A percentile compares a stretch with the other conserved stretches of the same genome.
Conservation (phyloP, 2,113 vertebrate species). For the Lepisosteus osseus region DNA sequence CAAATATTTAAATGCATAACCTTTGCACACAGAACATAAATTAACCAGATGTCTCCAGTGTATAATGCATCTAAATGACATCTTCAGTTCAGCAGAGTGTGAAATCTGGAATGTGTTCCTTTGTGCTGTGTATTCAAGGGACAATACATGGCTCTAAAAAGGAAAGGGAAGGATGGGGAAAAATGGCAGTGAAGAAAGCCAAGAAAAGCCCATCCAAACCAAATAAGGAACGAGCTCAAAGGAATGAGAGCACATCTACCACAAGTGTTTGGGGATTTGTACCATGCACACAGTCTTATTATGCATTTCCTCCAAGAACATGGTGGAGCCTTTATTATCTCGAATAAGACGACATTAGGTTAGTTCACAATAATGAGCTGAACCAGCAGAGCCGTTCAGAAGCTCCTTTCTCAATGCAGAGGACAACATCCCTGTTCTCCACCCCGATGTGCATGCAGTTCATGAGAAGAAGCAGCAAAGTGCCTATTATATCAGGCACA, state of each 20-base stretch:
- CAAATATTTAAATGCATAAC: too few species aligned
- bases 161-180: constrained; percentile 44
- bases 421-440: too few species aligned
- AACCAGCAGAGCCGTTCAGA: constrained; percentile 16
- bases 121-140: constrained; percentile 56
- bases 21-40: too few species aligned
- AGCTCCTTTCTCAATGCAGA: constrained; percentile 9
- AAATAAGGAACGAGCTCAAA: constrained; percentile 50
- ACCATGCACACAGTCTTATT: constrained; percentile 47
- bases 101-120: constrained; percentile 59
- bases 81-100: constrained; percentile 58
- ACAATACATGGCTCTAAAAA: constrained; percentile 63
- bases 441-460: too few species aligned
- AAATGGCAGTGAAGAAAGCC: constrained; percentile 47
- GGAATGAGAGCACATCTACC: constrained; percentile 40
- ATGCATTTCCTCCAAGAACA: constrained; percentile 37
- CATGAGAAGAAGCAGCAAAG: too few species aligned
- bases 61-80: constrained; percentile 57
- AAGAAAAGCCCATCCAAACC: constrained; percentile 52
- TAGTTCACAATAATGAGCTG: constrained; percentile 24
- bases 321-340: constrained; percentile 27
- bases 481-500: too few species aligned
- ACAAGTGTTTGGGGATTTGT: constrained; percentile 47
- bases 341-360: too few species aligned
- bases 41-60: too few species aligned